A percentile compares a stretch with the other conserved stretches of the same genome.
These are phyloP conservation scores for Peucedramus taeniatus DNA, from an alignment of 2,113 vertebrate species.

Conservation along the genomic window DNA sequence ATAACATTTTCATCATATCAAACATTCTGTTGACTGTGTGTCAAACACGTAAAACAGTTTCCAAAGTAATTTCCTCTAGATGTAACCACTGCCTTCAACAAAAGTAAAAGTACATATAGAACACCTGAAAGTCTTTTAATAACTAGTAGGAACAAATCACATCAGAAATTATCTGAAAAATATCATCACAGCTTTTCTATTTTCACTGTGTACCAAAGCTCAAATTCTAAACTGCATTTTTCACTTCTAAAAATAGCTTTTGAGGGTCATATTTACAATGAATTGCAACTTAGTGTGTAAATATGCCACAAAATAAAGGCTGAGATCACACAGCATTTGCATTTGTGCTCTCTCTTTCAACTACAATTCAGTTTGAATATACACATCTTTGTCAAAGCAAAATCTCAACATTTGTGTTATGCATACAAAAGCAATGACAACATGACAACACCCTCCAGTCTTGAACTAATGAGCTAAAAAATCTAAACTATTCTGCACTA, in stretches of 20 bases:
- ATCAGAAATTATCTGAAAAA: neutral
- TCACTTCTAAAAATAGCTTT: neutral
- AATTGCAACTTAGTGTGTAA: neutral
- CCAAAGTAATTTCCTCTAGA: neutral
- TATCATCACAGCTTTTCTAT: neutral
- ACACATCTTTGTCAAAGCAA: neutral
- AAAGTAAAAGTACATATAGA: neutral
- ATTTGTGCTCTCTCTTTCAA: neutral
- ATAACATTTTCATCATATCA: neutral
- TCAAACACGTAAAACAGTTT: conserved; percentile 3
- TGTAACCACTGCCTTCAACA: neutral
- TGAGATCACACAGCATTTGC: neutral
- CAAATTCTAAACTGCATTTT: neutral
- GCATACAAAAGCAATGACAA: neutral
- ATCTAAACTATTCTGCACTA: neutral
- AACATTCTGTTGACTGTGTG: neutral
- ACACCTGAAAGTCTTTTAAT: neutral
- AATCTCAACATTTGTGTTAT: neutral
- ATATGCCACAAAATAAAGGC: neutral
- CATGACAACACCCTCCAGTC: neutral
- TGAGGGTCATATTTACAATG: neutral
- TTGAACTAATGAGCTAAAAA: neutral
- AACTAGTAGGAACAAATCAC: neutral
- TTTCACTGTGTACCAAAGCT: neutral
- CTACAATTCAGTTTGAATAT: neutral